Evolutionary conservation across 2,113 vertebrate genomes (phyloP).

Genomic region (Hirundichthys speculiger): DNA sequence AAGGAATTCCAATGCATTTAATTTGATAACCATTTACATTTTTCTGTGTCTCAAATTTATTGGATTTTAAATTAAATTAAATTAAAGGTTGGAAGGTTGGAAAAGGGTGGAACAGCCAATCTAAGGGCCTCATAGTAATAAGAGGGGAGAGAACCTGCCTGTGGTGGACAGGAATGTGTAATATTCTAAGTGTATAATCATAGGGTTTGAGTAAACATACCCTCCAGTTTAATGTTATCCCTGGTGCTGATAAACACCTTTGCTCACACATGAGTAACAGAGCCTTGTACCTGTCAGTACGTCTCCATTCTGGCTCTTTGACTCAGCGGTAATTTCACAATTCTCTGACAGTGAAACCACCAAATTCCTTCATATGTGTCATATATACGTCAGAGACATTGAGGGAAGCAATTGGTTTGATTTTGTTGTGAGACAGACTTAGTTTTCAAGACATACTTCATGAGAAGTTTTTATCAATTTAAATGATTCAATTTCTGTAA

Average conservation of each 20-base stretch:
- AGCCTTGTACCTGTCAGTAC: slow-evolving; percentile 3
- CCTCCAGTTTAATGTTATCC: slow-evolving; percentile 71
- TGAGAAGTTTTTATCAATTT: neutral
- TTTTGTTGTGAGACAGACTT: neutral
- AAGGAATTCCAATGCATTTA: too few species aligned
- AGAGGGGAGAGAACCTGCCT: slow-evolving; percentile 57
- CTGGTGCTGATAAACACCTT: slow-evolving; percentile 75
- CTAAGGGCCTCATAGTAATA: slow-evolving; percentile 44
- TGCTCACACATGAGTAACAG: slow-evolving; percentile 49
- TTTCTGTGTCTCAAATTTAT: neutral
- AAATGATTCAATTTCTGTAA: slow-evolving; percentile 4
- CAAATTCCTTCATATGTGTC: slow-evolving; percentile 1
- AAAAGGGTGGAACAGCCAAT: slow-evolving; percentile 22
- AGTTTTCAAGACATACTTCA: neutral
- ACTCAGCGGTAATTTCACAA: slow-evolving; percentile 29
- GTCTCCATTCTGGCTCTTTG: slow-evolving; percentile 27
- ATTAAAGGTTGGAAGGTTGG: slow-evolving; percentile 11
- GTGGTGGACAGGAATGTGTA: slow-evolving; percentile 73
- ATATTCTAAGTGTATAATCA: slow-evolving; percentile 82
- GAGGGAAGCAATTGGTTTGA: neutral
- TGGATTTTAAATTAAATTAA: neutral
- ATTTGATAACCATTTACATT: neutral
- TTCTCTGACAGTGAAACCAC: neutral
- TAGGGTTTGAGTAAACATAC: slow-evolving; percentile 66
- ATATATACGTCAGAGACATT: neutral